Evolutionary conservation across 2,113 vertebrate genomes (phyloP).

Genomic region (Embiotoca jacksoni): DNA sequence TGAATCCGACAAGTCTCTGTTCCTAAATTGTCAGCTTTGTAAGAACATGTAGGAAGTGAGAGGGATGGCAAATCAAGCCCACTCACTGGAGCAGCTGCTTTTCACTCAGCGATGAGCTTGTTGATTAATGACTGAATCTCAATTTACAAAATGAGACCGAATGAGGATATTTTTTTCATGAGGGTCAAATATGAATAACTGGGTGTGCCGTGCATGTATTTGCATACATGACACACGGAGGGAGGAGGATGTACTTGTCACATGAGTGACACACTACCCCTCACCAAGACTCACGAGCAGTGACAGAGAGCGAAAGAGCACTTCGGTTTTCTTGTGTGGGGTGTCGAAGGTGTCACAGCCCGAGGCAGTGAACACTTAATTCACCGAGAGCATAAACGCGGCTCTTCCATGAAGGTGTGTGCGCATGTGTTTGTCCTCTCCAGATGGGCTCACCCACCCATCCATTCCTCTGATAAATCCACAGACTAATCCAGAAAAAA

Average conservation of each 20-base stretch:
- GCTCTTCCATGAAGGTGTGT: not conserved
- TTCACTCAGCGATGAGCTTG: slow-evolving; percentile 35
- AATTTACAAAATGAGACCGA: slow-evolving; percentile 39
- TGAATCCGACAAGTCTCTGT: slow-evolving; percentile 21
- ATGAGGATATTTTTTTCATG: slow-evolving; percentile 28
- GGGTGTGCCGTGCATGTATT: slow-evolving; percentile 33
- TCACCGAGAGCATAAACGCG: not conserved
- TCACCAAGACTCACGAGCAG: not conserved
- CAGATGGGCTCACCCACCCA: not conserved
- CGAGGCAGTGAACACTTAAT: not conserved
- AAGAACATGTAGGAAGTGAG: slow-evolving; percentile 30
- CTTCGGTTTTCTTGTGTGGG: not conserved
- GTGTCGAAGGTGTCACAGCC: slow-evolving; percentile 2
- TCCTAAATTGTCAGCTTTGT: slow-evolving; percentile 38
- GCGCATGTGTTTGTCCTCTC: not conserved
- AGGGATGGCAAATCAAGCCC: slow-evolving; percentile 40
- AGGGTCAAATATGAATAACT: slow-evolving; percentile 55
- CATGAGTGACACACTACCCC: not conserved
- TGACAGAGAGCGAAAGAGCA: not conserved
- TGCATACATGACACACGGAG: slow-evolving; percentile 35
- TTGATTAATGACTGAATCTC: slow-evolving; percentile 54
- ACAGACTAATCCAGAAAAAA: not conserved
- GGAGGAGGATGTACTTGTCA: slow-evolving; percentile 21
- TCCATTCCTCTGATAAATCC: not conserved
- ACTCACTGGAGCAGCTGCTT: slow-evolving; percentile 54